Base-by-base conservation (phyloP, 1,140 invertebrate genomes). In the Ectropis grisescens region DNA sequence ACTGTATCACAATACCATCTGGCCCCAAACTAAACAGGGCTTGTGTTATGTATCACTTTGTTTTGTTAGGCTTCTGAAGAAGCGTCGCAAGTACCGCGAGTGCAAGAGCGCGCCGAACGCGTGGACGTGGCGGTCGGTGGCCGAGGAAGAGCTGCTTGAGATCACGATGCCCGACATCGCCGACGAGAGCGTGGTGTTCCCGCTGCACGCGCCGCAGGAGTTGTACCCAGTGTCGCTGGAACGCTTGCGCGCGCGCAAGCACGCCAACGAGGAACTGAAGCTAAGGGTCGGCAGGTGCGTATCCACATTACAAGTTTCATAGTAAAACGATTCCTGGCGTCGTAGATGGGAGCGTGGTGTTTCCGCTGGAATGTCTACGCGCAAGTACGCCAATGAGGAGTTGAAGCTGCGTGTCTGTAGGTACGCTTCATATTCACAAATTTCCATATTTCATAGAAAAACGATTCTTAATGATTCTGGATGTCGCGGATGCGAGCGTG, bases 141-240 rank as follows among this genome's bases (percentile, higher is more conserved):
- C 61, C 4, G 53, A 64, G 8, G 29, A 76, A 1, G 79, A 82
- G 13, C 38, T 82, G 2, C 49, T 76, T 11, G 62, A 69, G 58
- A 64, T 71, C 31, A 49, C 47, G 1, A 50, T 54, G 13, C 61
- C 81, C 1, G 80, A 76, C 7, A 78, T 75, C 44, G 67, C 75
- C 41, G 82, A 81, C n/a, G 46, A 61, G 3, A 61, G 82, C 2
- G 56, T 67, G 4, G 75, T 89, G 47, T 90, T 82, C 46, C 81
- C 85, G 2, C 62, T 88, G 27, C 87, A 89, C 52, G 45, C 52
- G 29, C 83, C 84, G 10, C 71, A 85, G 8, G 74, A 83, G 29
- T 61, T 88, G 4, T 50, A 37, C 33, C 56, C 54, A 11, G 29
- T 49, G 2, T 19, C 51, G 0, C 25, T 49, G 2, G 61, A 84